phyloP scores from a whole-genome alignment of 1,140 invertebrate species.

The Bombus superbus region DNA sequence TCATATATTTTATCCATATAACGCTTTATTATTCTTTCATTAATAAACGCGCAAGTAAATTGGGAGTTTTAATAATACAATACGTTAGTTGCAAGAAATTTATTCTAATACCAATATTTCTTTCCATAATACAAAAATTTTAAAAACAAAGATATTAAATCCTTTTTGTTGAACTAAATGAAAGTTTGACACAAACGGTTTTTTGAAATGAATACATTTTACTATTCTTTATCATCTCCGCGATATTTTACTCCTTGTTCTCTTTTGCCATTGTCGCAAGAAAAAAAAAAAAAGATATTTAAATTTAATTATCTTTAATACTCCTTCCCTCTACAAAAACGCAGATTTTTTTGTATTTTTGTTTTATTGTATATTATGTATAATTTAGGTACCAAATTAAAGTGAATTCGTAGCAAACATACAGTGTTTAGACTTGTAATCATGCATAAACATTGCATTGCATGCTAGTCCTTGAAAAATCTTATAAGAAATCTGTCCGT shows the following conservation, averaged over 20 bases:
- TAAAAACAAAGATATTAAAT: slow-evolving; percentile 58
- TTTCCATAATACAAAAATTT: slow-evolving; percentile 65
- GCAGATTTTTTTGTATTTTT: slow-evolving; percentile 36
- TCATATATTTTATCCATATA: background rate
- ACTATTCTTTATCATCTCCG: background rate
- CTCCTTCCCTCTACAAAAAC: slow-evolving; percentile 26
- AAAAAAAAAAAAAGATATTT: background rate
- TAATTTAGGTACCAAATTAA: slow-evolving; percentile 74
- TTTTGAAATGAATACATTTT: slow-evolving; percentile 27
- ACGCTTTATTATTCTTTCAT: background rate
- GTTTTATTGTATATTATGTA: slow-evolving; percentile 56
- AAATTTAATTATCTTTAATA: slow-evolving; percentile 21
- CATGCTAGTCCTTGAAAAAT: slow-evolving; percentile 37
- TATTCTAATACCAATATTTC: slow-evolving; percentile 66
- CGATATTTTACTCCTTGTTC: background rate
- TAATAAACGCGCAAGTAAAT: background rate
- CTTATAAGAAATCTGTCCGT: slow-evolving; percentile 40
- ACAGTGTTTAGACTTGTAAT: slow-evolving; percentile 34
- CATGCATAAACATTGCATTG: slow-evolving; percentile 18
- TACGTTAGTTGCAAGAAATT: slow-evolving; percentile 47
- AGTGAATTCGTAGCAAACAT: slow-evolving; percentile 55
- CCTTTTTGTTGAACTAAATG: slow-evolving; percentile 45
- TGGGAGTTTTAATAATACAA: slow-evolving; percentile 32
- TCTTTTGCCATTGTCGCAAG: background rate
- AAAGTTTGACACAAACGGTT: slow-evolving; percentile 32